Base-by-base conservation (phyloP, 2,797 vertebrate genomes). In the Amblyopsis hoosieri region DNA sequence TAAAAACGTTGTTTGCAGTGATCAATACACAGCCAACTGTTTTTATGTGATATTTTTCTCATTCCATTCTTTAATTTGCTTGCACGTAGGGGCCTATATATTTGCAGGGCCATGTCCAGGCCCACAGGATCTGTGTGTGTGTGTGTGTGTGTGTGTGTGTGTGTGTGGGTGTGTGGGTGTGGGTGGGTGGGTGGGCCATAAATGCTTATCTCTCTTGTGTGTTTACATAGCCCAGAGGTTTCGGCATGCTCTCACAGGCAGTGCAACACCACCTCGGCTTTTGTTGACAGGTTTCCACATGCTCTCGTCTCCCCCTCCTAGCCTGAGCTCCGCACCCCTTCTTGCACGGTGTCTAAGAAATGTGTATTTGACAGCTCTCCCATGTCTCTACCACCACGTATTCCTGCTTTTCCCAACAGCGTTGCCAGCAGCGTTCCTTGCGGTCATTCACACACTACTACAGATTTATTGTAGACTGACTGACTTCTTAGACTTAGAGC, bases 221-320 rank as follows among this genome's bases (percentile, higher is more conserved):
- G 83, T 91, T 90, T 88, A 90, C 88, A 81, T 80, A 87, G 79
- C 88, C 86, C 76, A 59, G 64, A 85, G 79, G 84, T 80, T 76
- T 76, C 59, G 1, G 74, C 89, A 88, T 88, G 66, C 62, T 74
- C 81, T 83, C 80, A 62, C 78, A 85, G 79, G 70, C 76, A 72
- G 67, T 2, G 0, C 48, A 77, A 72, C 80, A 59, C 29, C 5
- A 79, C 71, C 72, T 71, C 31, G 55, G 57, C 71, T 60, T 80
- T 67, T 63, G 54, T 72, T 71, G 82, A 87, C 89, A 88, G 75
- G 92, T 89, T 89, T 78, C 74, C 78, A 86, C 89, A 88, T 0
- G 87, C 63, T 81, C 66, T 13, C 57, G 54, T 74, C 73, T 78
- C 3, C 23, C 23, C 23, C 23, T 29, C 23, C 23, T 29, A 29